Conservation (phyloP, 92 coral and sea anemone genomes). For the Epizoanthus illoricatus region DNA sequence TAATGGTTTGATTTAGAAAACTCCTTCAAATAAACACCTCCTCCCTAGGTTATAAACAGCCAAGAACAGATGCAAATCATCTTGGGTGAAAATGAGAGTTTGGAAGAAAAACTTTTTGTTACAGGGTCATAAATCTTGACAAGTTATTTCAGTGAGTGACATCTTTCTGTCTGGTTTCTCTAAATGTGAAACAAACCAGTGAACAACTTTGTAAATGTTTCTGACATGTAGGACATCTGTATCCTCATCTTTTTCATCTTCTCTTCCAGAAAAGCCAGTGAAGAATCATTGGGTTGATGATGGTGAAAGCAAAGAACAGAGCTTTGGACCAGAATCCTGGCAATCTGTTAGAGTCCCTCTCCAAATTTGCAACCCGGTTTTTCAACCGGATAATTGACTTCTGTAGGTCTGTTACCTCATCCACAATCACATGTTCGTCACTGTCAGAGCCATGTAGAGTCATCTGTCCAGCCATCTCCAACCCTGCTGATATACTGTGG, state of each 20-base stretch:
- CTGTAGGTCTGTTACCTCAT: conserved; percentile 66
- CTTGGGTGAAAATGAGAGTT: no score
- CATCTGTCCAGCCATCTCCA: conserved; percentile 71
- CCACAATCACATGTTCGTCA: conserved; percentile 56
- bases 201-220: no score
- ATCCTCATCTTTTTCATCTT: conserved; percentile 41
- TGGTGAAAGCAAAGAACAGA: conserved; percentile 74
- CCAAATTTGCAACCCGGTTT: conserved; percentile 66
- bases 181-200: no score
- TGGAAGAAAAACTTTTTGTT: no score
- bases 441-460: conserved; percentile 53
- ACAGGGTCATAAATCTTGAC: no score
- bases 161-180: no score
- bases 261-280: conserved; percentile 87
- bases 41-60: no score
- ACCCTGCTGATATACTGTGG: conserved; percentile 63
- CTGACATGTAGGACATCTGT: no score
- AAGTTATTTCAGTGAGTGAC: no score
- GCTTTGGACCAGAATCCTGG: conserved; percentile 87
- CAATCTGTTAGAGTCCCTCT: conserved; percentile 65
- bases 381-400: conserved; percentile 65
- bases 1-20: no score
- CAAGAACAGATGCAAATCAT: no score
- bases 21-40: no score
- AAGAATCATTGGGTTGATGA: conserved; percentile 76